Evolutionary conservation across 1,140 invertebrate genomes (phyloP).

Genomic region (Ceratina japonica): DNA sequence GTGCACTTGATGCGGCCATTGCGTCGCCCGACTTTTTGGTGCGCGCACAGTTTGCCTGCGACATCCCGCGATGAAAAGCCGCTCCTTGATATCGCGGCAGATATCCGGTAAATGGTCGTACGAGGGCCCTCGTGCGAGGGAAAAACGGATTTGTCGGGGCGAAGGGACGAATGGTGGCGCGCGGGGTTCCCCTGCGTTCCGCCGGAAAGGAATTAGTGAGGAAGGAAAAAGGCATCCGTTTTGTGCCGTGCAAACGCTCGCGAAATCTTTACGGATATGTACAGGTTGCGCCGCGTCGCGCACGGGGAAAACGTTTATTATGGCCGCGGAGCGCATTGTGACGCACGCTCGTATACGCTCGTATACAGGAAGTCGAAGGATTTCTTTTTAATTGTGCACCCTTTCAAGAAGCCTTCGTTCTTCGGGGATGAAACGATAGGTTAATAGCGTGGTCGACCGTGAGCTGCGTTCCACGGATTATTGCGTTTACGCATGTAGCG

Average conservation of each 20-base stretch:
- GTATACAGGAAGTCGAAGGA: conserved; percentile 1
- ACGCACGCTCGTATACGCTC: background rate
- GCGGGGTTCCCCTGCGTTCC: background rate
- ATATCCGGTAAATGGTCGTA: conserved; percentile 37
- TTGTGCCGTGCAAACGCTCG: conserved; percentile 25
- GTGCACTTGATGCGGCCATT: conserved; percentile 44
- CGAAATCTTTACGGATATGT: conserved; percentile 32
- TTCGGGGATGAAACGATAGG: background rate
- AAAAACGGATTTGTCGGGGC: conserved; percentile 10
- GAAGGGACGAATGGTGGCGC: conserved; percentile 19
- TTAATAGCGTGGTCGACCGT: background rate
- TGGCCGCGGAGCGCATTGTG: background rate
- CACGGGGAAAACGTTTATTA: conserved; percentile 11
- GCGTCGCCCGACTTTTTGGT: conserved; percentile 49
- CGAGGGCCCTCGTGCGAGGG: conserved; percentile 33
- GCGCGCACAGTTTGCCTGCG: background rate
- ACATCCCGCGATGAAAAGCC: conserved; percentile 26
- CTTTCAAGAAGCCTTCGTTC: conserved; percentile 19
- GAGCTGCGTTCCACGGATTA: background rate
- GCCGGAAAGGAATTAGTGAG: conserved; percentile 42
- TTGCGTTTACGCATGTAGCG: no score
- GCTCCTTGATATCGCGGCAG: conserved; percentile 39
- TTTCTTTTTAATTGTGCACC: conserved; percentile 30
- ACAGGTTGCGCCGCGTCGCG: background rate
- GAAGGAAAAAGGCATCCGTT: conserved; percentile 32